Evolutionary conservation across 1,140 invertebrate genomes (phyloP).

Genomic region (Pseudomyrmex flavicornis): DNA sequence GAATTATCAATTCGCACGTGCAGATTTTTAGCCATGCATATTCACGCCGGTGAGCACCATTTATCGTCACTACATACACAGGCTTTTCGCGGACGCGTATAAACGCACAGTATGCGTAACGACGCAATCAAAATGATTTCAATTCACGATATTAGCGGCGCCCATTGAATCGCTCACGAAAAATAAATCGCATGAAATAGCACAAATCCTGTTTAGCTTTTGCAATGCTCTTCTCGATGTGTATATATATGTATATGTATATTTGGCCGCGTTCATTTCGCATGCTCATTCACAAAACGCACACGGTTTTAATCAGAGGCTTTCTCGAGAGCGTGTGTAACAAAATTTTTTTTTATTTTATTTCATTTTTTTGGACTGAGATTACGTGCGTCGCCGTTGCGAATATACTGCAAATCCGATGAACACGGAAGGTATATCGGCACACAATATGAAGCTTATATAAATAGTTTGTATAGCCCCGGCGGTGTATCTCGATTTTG

Average conservation of each 20-base stretch:
- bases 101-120: conserved; percentile 58
- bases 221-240: conserved; percentile 16
- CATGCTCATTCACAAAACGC: conserved; percentile 17
- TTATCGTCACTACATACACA: conserved; percentile 53
- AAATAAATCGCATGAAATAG: conserved; percentile 61
- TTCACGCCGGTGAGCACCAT: conserved; percentile 55
- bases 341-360: background rate
- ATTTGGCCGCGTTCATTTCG: conserved; percentile 40
- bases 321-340: background rate
- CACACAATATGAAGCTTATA: background rate
- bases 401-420: conserved; percentile 1
- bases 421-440: background rate
- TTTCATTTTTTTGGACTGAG: background rate
- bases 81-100: conserved; percentile 39
- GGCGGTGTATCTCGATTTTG: background rate
- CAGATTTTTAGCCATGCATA: conserved; percentile 66
- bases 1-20: conserved; percentile 65
- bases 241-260: background rate
- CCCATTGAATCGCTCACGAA: conserved; percentile 54
- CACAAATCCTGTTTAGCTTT: conserved; percentile 54
- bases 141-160: conserved; percentile 59
- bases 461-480: background rate
- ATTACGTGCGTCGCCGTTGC: background rate
- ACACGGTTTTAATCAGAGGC: conserved; percentile 25
- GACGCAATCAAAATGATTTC: conserved; percentile 64